phyloP scores from a whole-genome alignment of 1,140 invertebrate genomes.

The Polyergus mexicanus region DNA sequence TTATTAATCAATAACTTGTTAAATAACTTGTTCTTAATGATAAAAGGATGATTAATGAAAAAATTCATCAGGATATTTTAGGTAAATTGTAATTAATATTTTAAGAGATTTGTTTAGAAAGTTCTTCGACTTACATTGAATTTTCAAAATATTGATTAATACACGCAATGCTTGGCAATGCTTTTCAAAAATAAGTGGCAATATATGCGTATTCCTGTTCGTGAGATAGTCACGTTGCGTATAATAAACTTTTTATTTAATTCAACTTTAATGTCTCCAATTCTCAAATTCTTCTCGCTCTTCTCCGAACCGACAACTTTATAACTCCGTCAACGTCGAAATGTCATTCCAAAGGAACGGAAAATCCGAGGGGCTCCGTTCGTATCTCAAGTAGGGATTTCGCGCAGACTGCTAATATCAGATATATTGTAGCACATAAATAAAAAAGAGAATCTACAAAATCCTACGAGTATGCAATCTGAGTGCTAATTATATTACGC shows the following conservation, averaged over 20 bases:
- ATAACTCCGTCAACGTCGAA: constrained; percentile 46
- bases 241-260: constrained; percentile 51
- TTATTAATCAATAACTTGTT: constrained; percentile 41
- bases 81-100: constrained; percentile 11
- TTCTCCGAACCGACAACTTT: constrained; percentile 15
- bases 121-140: constrained; percentile 14
- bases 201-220: background rate
- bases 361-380: constrained; percentile 28
- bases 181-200: constrained; percentile 15
- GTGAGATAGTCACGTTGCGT: constrained; percentile 20
- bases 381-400: constrained; percentile 46
- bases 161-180: background rate
- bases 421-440: constrained; percentile 48
- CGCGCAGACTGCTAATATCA: constrained; percentile 20
- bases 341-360: constrained; percentile 37
- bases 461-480: background rate
- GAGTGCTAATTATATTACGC: background rate
- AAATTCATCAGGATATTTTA: background rate
- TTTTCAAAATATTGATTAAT: constrained; percentile 30
- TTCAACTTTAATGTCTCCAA: constrained; percentile 29
- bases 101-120: constrained; percentile 13
- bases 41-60: no score
- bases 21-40: background rate
- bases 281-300: constrained; percentile 30
- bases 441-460: constrained; percentile 1